Conservation (phyloP, 2,797 vertebrate genomes). For the Moxostoma hubbsi region DNA sequence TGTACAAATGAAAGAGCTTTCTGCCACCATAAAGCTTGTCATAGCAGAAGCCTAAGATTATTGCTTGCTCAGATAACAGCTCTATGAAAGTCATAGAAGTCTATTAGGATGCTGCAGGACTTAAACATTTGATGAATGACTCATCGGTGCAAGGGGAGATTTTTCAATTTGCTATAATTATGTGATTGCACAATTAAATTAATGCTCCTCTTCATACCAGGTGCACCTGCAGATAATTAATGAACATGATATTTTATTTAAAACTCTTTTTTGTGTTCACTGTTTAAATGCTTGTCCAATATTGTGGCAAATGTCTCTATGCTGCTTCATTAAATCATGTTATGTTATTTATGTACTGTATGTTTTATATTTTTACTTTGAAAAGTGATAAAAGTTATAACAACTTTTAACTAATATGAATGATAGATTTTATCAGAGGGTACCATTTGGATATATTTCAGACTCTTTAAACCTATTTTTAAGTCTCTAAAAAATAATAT, state of each 20-base stretch:
- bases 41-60: neutral
- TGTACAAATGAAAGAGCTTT: neutral
- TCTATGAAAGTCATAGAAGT: neutral
- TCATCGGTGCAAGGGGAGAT: neutral
- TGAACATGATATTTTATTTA: slow-evolving; percentile 13
- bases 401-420: too few relatives aligned
- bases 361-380: neutral
- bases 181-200: slow-evolving; percentile 16
- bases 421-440: too few relatives aligned
- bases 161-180: slow-evolving; percentile 34
- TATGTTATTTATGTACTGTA: neutral
- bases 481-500: too few relatives aligned
- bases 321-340: neutral
- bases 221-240: slow-evolving; percentile 30
- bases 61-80: neutral
- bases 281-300: slow-evolving; percentile 5
- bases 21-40: neutral
- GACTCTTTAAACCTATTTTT: too few relatives aligned
- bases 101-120: neutral
- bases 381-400: too few relatives aligned
- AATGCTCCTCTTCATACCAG: slow-evolving; percentile 11
- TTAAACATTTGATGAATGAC: neutral
- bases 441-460: too few relatives aligned
- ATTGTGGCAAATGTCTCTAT: neutral
- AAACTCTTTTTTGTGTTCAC: neutral